Conservation (phyloP, 2,888 invertebrate genomes). For the Dasysyrphus albostriatus region DNA sequence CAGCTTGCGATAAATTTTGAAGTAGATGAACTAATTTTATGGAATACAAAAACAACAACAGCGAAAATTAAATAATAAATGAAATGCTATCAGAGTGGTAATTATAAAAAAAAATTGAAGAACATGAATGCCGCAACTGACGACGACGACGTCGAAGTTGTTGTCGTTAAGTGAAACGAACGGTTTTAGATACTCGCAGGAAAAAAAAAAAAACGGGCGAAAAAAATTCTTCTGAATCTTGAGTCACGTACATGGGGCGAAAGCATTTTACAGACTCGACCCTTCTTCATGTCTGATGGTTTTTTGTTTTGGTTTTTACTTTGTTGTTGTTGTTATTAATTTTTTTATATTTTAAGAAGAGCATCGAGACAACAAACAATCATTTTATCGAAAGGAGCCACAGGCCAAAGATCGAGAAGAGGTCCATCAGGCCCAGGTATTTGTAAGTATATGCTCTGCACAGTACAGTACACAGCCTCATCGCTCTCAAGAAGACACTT, state of each 20-base stretch:
- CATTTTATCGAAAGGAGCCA: slow-evolving; percentile 52
- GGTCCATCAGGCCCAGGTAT: slow-evolving; percentile 12
- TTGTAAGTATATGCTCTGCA: background rate
- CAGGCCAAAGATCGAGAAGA: slow-evolving; percentile 27
- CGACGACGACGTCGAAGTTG: slow-evolving; percentile 11
- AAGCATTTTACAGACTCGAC: slow-evolving; percentile 70
- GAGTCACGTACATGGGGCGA: slow-evolving; percentile 72
- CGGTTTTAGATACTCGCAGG: slow-evolving; percentile 33
- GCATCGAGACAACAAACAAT: slow-evolving; percentile 64
- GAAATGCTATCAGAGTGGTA: slow-evolving; percentile 65
- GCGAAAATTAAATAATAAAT: slow-evolving; percentile 34
- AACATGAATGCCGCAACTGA: slow-evolving; percentile 47
- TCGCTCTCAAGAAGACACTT: slow-evolving; percentile 65
- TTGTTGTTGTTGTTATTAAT: slow-evolving; percentile 16
- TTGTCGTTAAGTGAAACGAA: slow-evolving; percentile 22
- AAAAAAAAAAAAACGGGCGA: slow-evolving; percentile 2
- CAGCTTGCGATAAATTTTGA: slow-evolving; percentile 42
- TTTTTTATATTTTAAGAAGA: background rate
- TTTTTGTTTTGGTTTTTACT: slow-evolving; percentile 11
- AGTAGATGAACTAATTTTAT: slow-evolving; percentile 52
- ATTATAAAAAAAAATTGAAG: slow-evolving; percentile 64
- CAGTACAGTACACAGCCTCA: slow-evolving; percentile 12
- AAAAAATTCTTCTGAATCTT: slow-evolving; percentile 50
- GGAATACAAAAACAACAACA: slow-evolving; percentile 22
- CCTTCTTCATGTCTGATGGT: slow-evolving; percentile 51